Conservation (phyloP, 2,888 invertebrate genomes). For the Yponomeuta cagnagella region DNA sequence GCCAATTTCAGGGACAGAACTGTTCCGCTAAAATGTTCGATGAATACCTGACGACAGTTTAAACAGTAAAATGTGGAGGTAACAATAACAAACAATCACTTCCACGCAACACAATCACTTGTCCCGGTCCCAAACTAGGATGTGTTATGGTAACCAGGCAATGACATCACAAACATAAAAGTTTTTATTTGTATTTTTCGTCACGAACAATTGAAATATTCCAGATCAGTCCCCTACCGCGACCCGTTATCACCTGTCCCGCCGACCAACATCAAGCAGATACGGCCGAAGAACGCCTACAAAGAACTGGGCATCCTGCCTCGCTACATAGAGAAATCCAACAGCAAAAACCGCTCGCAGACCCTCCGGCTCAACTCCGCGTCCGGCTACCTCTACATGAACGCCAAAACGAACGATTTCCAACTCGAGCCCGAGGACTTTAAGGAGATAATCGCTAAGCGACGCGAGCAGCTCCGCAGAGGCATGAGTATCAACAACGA, state of each 20-base stretch:
- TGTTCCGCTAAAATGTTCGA: no score
- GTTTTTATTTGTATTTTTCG: no score
- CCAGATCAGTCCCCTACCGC: slow-evolving; percentile 59
- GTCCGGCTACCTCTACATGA: slow-evolving; percentile 69
- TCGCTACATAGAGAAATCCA: slow-evolving; percentile 62
- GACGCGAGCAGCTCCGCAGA: slow-evolving; percentile 57
- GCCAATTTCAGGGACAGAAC: no score
- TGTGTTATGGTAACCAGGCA: no score
- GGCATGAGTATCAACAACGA: slow-evolving; percentile 59
- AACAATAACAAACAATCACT: no score
- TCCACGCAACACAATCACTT: no score
- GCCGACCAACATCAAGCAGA: slow-evolving; percentile 57
- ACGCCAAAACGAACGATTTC: slow-evolving; percentile 66
- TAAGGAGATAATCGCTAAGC: slow-evolving; percentile 60
- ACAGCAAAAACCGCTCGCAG: slow-evolving; percentile 54
- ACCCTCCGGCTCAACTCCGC: slow-evolving; percentile 66
- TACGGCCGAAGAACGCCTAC: slow-evolving; percentile 47
- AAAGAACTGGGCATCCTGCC: slow-evolving; percentile 53
- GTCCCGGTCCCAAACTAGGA: background rate
- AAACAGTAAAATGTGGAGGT: no score
- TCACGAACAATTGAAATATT: slow-evolving; percentile 21
- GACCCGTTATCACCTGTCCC: slow-evolving; percentile 65
- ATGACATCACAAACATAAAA: no score
- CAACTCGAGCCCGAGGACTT: slow-evolving; percentile 67
- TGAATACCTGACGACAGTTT: no score